Evolutionary conservation across 2,797 vertebrate genomes (phyloP), one percentile per base, ranked within the genome.

Genomic region (Oreonectes daqikongensis): DNA sequence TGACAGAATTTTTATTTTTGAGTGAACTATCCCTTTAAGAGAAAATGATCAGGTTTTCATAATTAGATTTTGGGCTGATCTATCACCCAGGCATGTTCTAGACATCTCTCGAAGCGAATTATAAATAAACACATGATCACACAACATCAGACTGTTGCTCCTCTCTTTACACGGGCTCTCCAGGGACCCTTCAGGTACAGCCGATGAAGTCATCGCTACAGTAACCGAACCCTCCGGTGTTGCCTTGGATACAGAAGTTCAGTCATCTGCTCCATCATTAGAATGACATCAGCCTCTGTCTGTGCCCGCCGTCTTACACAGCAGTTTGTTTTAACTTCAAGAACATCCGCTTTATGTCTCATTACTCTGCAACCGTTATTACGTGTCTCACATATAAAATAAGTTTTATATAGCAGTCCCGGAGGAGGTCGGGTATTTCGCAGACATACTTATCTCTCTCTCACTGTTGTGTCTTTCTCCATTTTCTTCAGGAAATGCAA

Each of bases 401-500:
- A 7, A 2, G 55, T 17, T 55, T 55, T 35, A 26, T 15, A 55
- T 15, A 6, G 20, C 53, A 26, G 22, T 57, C 55, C 55, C 55
- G 17, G 14, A 59, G 53, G 5, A 15, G 55, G 6, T 30, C 5
- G 22, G 11, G 55, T 55, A 8, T 30, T 30, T 30, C 17, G 22
- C 12, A 57, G 2, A 42, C 1, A 42, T 42, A 14, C 40, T 42
- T 42, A 14, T 38, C 17, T 65, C 9, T 30, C 22, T 77, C 20
- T 44, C 3, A 72, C 17, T 66, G 28, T 53, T 8, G 57, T 69
- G 42, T 35, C 30, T 69, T 61, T 55, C 67, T 72, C n/a, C n/a
- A n/a, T n/a, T 35, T 69, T 57, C 60, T 83, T 50, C 52, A 92
- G 93, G 86, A 90, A 86, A 79, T 84, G 75, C 85, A 84, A 84